Percentiles rank a stretch among this genome's conserved stretches.
Conservation (phyloP, 2,888 invertebrate genomes). For the Lycophotia porphyrea region DNA sequence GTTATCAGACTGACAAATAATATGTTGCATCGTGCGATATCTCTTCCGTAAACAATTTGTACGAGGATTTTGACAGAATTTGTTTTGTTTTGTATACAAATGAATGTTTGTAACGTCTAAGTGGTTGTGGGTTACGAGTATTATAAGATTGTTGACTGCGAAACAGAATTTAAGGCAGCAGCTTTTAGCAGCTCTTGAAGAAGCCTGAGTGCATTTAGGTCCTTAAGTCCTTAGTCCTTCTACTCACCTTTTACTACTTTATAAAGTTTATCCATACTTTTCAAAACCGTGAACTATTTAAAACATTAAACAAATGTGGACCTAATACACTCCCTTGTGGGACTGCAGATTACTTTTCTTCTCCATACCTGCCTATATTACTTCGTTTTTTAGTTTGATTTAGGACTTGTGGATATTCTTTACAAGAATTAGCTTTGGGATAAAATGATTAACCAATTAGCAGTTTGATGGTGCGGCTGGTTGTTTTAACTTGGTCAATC, state of each 20-base stretch:
- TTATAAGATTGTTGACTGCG: neutral
- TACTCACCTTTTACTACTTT: too few relatives aligned
- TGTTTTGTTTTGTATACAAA: conserved; percentile 62
- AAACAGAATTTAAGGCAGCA: neutral
- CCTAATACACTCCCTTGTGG: neutral
- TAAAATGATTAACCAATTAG: neutral
- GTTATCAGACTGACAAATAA: conserved; percentile 52
- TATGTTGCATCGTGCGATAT: conserved; percentile 28
- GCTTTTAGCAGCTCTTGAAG: neutral
- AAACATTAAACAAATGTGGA: neutral
- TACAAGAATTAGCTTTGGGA: neutral
- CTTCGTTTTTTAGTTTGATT: neutral
- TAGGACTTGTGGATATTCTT: neutral
- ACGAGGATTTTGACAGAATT: conserved; percentile 22
- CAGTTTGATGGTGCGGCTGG: neutral
- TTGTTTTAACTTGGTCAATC: neutral
- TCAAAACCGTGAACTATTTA: neutral
- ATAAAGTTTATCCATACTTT: neutral
- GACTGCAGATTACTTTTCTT: neutral
- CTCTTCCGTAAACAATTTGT: conserved; percentile 58
- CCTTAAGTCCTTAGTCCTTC: too few relatives aligned
- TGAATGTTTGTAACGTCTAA: conserved; percentile 34
- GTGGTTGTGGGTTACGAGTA: neutral
- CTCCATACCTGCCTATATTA: neutral
- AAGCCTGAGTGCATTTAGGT: neutral